A percentile compares a stretch with the other conserved stretches of the same genome.
Evolutionary conservation across 2,113 vertebrate genomes (phyloP).

Genomic region (Onychostruthus taczanowskii): DNA sequence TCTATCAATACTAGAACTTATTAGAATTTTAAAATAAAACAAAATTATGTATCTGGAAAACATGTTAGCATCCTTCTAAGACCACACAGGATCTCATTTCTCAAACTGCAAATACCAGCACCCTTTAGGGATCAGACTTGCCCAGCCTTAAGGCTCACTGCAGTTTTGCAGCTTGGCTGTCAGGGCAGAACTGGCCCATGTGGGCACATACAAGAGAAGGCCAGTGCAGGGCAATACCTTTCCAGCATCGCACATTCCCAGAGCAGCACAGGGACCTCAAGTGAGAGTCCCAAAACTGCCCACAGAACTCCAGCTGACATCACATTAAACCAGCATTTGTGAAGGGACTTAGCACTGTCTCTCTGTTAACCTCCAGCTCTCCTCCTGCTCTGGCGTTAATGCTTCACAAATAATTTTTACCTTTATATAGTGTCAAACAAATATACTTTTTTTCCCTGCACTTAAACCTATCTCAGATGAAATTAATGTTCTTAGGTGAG

Average conservation of each 20-base stretch:
- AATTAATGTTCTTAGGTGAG: not conserved
- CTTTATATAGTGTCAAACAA: not conserved
- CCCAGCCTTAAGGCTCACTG: not conserved
- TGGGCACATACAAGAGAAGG: not conserved
- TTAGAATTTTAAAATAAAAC: not conserved
- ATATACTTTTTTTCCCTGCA: not conserved
- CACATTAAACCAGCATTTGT: not conserved
- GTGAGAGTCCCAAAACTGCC: not conserved
- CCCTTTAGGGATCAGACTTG: not conserved
- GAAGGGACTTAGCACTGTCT: not conserved
- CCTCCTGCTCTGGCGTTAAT: not conserved
- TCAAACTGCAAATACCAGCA: not conserved
- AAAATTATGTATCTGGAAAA: not conserved
- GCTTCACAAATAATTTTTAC: not conserved
- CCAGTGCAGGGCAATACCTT: not conserved
- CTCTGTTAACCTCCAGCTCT: not conserved
- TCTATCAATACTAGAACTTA: not conserved
- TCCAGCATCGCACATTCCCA: rapidly evolving
- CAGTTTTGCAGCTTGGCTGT: not conserved
- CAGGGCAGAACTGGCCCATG: not conserved
- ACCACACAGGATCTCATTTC: not conserved
- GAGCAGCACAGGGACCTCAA: not conserved
- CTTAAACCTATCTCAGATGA: not conserved
- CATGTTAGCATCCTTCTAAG: not conserved
- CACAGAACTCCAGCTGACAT: not conserved